phyloP scores from a whole-genome alignment of 2,113 vertebrate species.

The Solenodon paradoxus region DNA sequence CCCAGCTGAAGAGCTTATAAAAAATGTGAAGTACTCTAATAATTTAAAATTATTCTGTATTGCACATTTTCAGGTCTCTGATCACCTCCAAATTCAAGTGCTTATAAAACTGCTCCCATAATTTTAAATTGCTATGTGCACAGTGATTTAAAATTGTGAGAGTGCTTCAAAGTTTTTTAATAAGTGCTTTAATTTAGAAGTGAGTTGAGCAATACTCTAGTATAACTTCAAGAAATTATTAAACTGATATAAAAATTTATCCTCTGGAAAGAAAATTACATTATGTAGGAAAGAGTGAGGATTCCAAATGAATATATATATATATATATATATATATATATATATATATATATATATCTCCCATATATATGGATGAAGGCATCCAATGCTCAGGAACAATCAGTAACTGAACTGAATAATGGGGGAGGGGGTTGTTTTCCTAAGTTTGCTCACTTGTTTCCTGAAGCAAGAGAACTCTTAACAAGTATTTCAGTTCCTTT shows the following conservation, averaged over 20 bases:
- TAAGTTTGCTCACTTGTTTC: background rate
- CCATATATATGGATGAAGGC: background rate
- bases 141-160: conserved; percentile 85
- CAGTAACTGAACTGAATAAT: background rate
- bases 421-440: background rate
- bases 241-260: conserved; percentile 76
- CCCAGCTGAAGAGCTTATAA: conserved; percentile 81
- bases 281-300: background rate
- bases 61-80: conserved; percentile 83
- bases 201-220: conserved; percentile 79
- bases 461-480: background rate
- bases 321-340: too few relatives aligned
- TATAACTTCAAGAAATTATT: conserved; percentile 82
- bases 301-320: background rate
- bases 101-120: conserved; percentile 84
- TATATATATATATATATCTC: too few relatives aligned
- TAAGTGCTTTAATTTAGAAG: conserved; percentile 85
- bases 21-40: conserved; percentile 83
- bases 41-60: conserved; percentile 84
- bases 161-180: conserved; percentile 85
- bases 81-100: conserved; percentile 86
- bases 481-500: background rate
- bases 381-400: background rate
- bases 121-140: conserved; percentile 84
- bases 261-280: conserved; percentile 79